phyloP scores from a whole-genome alignment of 2,113 vertebrate genomes.

The Corythoichthys haematopterus region DNA sequence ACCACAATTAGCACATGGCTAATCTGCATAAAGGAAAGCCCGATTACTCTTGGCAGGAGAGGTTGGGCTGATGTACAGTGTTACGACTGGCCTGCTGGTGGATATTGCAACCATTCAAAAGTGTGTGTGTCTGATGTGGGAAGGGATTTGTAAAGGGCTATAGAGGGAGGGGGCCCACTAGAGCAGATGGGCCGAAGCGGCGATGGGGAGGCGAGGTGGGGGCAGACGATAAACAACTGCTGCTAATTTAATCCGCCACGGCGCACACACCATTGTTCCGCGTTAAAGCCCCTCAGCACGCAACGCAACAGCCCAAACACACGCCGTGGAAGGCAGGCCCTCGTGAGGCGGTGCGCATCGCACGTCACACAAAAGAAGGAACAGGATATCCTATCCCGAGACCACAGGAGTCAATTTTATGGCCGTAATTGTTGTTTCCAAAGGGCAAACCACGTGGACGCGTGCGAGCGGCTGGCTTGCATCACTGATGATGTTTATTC shows the following conservation, averaged over 20 bases:
- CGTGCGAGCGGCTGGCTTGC: neutral
- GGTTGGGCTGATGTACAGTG: slow-evolving; percentile 76
- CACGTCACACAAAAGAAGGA: neutral
- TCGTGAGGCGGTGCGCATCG: neutral
- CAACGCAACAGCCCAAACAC: slow-evolving; percentile 32
- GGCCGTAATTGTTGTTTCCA: neutral
- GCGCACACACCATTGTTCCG: slow-evolving; percentile 50
- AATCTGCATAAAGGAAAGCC: slow-evolving; percentile 92
- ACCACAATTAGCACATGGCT: slow-evolving; percentile 91
- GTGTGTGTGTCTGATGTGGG: slow-evolving; percentile 23
- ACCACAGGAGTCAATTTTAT: neutral
- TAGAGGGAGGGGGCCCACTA: slow-evolving; percentile 49
- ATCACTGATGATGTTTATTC: slow-evolving; percentile 8
- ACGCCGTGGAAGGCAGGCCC: neutral
- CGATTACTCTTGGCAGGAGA: slow-evolving; percentile 79
- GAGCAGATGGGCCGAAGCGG: slow-evolving; percentile 78
- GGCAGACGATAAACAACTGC: slow-evolving; percentile 77
- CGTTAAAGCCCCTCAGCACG: slow-evolving; percentile 51
- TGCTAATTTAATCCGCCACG: slow-evolving; percentile 70
- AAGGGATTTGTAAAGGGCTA: slow-evolving; percentile 41
- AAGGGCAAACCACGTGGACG: neutral
- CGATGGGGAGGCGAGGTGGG: slow-evolving; percentile 50
- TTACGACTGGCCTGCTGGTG: slow-evolving; percentile 69
- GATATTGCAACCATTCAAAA: slow-evolving; percentile 47
- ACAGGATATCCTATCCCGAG: slow-evolving; percentile 7